Conservation (phyloP, 2,797 vertebrate species). For the Clarias platycephalus region DNA sequence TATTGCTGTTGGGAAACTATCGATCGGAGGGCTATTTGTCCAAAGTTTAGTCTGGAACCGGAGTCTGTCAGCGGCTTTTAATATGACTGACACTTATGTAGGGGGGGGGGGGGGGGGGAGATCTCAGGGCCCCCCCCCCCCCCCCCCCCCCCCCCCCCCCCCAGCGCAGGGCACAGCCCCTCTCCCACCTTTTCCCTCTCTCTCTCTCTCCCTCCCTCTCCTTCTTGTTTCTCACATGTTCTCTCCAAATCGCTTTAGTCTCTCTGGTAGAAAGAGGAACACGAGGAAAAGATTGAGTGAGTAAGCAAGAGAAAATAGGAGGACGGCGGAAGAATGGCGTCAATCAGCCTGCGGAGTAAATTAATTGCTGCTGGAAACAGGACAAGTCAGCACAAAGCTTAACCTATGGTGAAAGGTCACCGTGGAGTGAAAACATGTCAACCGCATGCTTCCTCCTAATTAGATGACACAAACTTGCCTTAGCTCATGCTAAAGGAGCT, state of each 20-base stretch:
- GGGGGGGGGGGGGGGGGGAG: neutral
- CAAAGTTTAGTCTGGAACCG: constrained; percentile 70
- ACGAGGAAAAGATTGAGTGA: constrained; percentile 17
- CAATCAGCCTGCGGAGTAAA: constrained; percentile 42
- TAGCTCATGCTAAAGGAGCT: constrained; percentile 4
- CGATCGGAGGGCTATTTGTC: constrained; percentile 76
- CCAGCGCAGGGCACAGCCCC: constrained; percentile 29
- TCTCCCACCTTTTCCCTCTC: constrained; percentile 18
- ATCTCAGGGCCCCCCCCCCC: constrained; percentile 28
- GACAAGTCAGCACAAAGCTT: constrained; percentile 31
- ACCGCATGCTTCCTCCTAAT: constrained; percentile 26
- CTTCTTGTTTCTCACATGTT: neutral
- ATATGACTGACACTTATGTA: constrained; percentile 60
- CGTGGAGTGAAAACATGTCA: constrained; percentile 30
- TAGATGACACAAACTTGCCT: constrained; percentile 10
- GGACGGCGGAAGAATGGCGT: constrained; percentile 32
- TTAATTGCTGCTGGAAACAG: constrained; percentile 44
- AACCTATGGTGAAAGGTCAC: constrained; percentile 40
- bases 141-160: too few relatives aligned
- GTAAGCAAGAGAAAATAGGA: constrained; percentile 29
- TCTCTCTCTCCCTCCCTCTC: constrained; percentile 20
- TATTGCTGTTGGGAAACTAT: constrained; percentile 81
- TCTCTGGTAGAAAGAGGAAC: constrained; percentile 23
- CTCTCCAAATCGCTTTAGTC: constrained; percentile 25
- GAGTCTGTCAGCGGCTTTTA: constrained; percentile 64